Base-by-base conservation (phyloP, 2,797 vertebrate genomes). In the Acrocephalus scirpaceus region DNA sequence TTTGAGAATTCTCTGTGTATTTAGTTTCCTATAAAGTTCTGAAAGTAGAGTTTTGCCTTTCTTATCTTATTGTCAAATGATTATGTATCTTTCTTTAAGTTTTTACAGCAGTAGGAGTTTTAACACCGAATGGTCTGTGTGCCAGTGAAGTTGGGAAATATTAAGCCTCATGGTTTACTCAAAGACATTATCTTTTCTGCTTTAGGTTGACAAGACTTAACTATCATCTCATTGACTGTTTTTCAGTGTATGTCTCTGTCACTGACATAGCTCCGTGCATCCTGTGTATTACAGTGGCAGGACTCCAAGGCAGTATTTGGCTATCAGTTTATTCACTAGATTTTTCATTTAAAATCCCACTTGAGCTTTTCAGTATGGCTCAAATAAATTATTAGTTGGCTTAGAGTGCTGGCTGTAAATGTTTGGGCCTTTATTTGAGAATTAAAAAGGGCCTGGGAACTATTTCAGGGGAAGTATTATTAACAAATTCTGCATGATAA, bases 381-480 rank as follows among this genome's bases (percentile, higher is more conserved):
- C 84, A 93, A 75, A 93, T 95, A 95, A 96, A 95, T 95, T 96
- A 96, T 92, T 94, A 91, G 93, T 94, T 96, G 96, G 93, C 96
- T 94, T 92, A 50, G 58, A 81, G 44, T 73, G 57, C 87, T 95
- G 89, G 86, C 95, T 88, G 92, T 96, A 97, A 96, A 97, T 92
- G 93, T 96, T 93, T 96, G 74, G 74, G 86, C 90, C 94, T 96
- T 92, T 95, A 92, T 92, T 95, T 96, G 40, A 95, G 47, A 77
- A 85, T 95, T 94, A 58, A 90, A 95, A 96, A 93, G 95, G 88
- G 86, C 93, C 90, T 97, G 95, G 96, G 95, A 97, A 96, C 93
- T 95, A 61, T 94, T 96, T 96, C 95, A 87, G 86, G 80, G 94
- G 85, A 94, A 94, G 86, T 82, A 93, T 94, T 97, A 94, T 96